Evolutionary conservation across 2,888 invertebrate species (phyloP).

Genomic region (Carcina quercana): DNA sequence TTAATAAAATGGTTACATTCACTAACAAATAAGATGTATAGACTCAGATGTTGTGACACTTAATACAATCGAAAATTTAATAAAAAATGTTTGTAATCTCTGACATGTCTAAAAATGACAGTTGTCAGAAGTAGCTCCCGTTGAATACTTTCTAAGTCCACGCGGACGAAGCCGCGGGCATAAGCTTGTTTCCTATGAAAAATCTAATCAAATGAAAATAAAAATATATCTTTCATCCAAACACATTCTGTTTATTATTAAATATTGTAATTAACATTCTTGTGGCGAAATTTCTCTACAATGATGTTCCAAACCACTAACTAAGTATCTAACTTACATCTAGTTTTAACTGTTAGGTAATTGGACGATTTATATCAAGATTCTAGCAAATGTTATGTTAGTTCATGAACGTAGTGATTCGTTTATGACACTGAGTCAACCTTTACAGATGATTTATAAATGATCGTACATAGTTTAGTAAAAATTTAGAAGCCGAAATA

Average conservation of each 20-base stretch:
- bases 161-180: too few relatives aligned
- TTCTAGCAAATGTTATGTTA: constrained; percentile 18
- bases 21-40: too few relatives aligned
- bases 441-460: constrained; percentile 19
- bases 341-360: constrained; percentile 48
- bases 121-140: too few relatives aligned
- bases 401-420: constrained; percentile 11
- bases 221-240: constrained; percentile 46
- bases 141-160: too few relatives aligned
- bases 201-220: constrained; percentile 3
- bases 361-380: constrained; percentile 50
- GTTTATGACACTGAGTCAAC: constrained; percentile 6
- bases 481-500: constrained; percentile 40
- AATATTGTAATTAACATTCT: constrained; percentile 57
- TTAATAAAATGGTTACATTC: too few relatives aligned
- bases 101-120: too few relatives aligned
- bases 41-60: too few relatives aligned
- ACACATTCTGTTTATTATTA: constrained; percentile 62
- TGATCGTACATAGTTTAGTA: constrained; percentile 19
- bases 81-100: too few relatives aligned
- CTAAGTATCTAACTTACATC: constrained; percentile 40
- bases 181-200: too few relatives aligned
- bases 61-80: too few relatives aligned
- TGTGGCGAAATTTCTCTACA: constrained; percentile 51
- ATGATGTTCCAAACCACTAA: constrained; percentile 65